Evolutionary conservation across 2,797 vertebrate genomes (phyloP), one percentile per base, ranked within the genome.

Genomic region (Trachurus trachurus): DNA sequence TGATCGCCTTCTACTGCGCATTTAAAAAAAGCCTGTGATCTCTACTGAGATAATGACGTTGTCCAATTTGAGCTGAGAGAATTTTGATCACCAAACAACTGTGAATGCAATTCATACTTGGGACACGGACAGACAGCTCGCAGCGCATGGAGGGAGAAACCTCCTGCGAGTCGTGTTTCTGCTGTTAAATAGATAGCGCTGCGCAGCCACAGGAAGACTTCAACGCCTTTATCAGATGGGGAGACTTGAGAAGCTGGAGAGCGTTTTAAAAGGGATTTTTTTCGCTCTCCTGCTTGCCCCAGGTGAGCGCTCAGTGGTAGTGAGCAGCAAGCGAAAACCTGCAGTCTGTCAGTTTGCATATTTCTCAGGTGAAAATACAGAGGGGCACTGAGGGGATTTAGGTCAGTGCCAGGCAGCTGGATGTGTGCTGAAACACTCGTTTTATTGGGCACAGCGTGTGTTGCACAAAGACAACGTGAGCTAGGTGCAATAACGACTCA

Each of bases 241-340:
- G 19, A 67, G 53, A 61, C 73, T 66, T 54, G 60, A 77, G 65
- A 87, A 74, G 75, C 65, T 77, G 67, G 61, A 65, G 54, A 60
- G 72, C 22, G 61, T 78, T 83, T 73, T 61, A 42, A 75, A 60
- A 69, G 47, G 19, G 42, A 61, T 76, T 69, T 65, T 47, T 47
- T 57, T 40, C 8, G 1, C 65, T 66, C 45, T 74, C 58, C 54
- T 47, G 50, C 17, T 89, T 63, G 80, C 88, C 89, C 63, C 68
- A 71, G 87, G 87, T 87, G 75, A 91, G 71, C 0, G 9, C 70
- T 71, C 70, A 9, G n/a, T 64, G 56, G 22, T 61, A 56, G 58
- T 31, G n/a, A 73, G 71, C 50, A 87, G 76, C 89, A 89, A 89
- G 80, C 92, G 75, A 80, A 89, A 89, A 93, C 88, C 82, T 90